Evolutionary conservation across 1,140 invertebrate genomes (phyloP), one percentile per base, ranked within the genome.

Genomic region (Apocrypta bakeri): DNA sequence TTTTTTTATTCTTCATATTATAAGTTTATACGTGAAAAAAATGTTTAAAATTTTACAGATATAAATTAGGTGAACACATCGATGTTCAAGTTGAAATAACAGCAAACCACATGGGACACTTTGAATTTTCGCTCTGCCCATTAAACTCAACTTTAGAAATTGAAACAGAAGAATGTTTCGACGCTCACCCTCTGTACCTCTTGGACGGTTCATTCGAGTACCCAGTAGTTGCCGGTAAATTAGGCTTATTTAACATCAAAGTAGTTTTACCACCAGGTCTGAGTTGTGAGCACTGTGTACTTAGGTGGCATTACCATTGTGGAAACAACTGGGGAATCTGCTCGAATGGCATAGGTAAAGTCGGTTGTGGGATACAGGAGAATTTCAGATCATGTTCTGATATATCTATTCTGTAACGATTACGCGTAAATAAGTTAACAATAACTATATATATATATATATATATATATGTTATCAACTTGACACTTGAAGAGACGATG

Each of bases 61-160:
- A 97, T 87, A 92, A 93, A 33, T 91, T 93, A 0, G 94, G 94
- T 24, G 92, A 94, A 56, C 88, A 91, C 2, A 93, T 97, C 37
- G 93, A 93, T 1, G 93, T 97, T 27, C 92, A 94, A 40, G 93
- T 97, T 0, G 94, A 96, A 86, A 85, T 97, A 1, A 96, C 95
- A 0, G 95, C 95, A 1, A 94, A 93, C 86, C 96, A 97, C 88
- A 91, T 92, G 83, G 97, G 94, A 2, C 87, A 90, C 75, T 94
- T 95, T 79, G 87, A 89, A 81, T 95, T 94, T 86, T 84, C 93
- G 8, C 66, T 95, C 3, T 95, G 95, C 81, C 91, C 92, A 25
- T 86, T 94, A 56, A 86, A 90, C 25, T 29, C 83, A 12, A 82
- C 82, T 1, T 85, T 33, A 83, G 86, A 89, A 1, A 92, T 94